These are phyloP conservation scores for Notolepis coatsorum DNA, from an alignment of 2,797 vertebrate species.

Conservation along the genomic window DNA sequence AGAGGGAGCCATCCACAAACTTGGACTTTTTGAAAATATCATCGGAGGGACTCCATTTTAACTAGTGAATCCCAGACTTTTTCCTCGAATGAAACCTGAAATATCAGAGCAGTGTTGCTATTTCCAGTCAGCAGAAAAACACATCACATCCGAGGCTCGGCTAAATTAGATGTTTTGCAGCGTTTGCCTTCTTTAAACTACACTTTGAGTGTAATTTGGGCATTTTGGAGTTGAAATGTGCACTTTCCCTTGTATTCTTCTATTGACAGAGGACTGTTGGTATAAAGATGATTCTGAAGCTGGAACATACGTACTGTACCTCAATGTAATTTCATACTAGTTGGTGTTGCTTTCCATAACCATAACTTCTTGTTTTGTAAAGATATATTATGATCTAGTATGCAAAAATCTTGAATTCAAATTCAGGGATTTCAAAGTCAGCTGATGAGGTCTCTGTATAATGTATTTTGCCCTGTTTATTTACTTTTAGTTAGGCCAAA, in stretches of 20 bases:
- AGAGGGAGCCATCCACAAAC: too few relatives aligned
- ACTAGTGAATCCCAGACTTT: too few relatives aligned
- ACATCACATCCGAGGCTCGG: too few relatives aligned
- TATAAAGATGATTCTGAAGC: slow-evolving; percentile 29
- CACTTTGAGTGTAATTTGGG: too few relatives aligned
- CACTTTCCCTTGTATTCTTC: slow-evolving; percentile 19
- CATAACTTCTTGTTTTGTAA: neutral
- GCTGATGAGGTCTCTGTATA: slow-evolving; percentile 27
- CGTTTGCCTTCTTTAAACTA: too few relatives aligned
- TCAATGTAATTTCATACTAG: slow-evolving; percentile 30
- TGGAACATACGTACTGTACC: slow-evolving; percentile 36
- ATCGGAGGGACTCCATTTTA: too few relatives aligned
- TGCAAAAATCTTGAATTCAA: slow-evolving; percentile 29
- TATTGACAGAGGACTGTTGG: neutral
- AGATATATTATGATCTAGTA: slow-evolving; percentile 23
- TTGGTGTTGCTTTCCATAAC: neutral
- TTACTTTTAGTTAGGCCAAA: too few relatives aligned
- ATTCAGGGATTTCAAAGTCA: slow-evolving; percentile 63
- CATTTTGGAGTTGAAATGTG: slow-evolving; percentile 30
- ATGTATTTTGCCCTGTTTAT: neutral
- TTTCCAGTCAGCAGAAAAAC: too few relatives aligned
- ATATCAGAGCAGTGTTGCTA: too few relatives aligned
- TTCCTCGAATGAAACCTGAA: too few relatives aligned
- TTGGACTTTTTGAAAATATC: too few relatives aligned
- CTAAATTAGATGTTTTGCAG: too few relatives aligned